These are phyloP conservation scores for Diorhabda carinulata DNA, from an alignment of 1,140 invertebrate genomes.

Conservation along the genomic window DNA sequence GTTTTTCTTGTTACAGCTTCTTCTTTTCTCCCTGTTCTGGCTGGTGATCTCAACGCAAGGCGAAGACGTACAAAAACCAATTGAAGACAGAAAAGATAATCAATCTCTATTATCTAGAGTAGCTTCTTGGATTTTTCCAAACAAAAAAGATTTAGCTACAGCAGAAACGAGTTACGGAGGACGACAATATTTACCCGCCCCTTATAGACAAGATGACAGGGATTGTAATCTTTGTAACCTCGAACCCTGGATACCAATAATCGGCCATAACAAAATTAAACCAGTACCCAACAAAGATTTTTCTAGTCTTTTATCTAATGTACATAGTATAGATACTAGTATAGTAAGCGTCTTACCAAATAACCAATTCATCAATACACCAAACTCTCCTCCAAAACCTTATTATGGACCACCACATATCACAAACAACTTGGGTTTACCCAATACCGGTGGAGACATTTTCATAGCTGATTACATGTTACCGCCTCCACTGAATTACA, in stretches of 20 bases:
- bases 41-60: background rate
- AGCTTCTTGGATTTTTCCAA: constrained; percentile 8
- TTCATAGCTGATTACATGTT: constrained; percentile 18
- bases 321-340: constrained; percentile 1
- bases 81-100: constrained; percentile 7
- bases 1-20: constrained; percentile 4
- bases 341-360: constrained; percentile 19
- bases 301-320: constrained; percentile 17
- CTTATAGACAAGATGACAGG: constrained; percentile 39
- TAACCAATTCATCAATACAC: constrained; percentile 20
- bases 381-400: constrained; percentile 32
- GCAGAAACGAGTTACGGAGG: constrained; percentile 6
- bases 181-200: constrained; percentile 9
- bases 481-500: constrained; percentile 15
- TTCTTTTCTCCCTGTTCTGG: background rate
- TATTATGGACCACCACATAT: constrained; percentile 18
- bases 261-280: constrained; percentile 24
- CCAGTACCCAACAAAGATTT: constrained; percentile 18
- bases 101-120: constrained; percentile 13
- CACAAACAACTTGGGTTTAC: background rate
- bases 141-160: constrained; percentile 6
- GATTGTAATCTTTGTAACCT: constrained; percentile 71
- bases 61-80: background rate
- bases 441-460: constrained; percentile 1
- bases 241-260: constrained; percentile 73